These are phyloP conservation scores for Pristionchus exspectatus DNA, from an alignment of 2,888 invertebrate species.

Conservation along the genomic window DNA sequence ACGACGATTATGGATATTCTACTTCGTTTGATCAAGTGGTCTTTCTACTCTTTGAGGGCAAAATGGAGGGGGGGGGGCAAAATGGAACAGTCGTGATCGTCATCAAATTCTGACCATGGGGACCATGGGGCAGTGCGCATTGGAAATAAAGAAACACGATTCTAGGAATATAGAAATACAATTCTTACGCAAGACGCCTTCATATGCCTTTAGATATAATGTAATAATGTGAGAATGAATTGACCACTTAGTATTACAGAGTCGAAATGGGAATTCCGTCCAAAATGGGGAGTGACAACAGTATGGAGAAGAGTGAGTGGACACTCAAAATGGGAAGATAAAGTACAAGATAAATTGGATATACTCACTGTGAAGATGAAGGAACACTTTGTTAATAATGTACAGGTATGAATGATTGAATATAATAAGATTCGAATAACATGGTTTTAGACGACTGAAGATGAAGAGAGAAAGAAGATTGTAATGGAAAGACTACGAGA, in stretches of 20 bases:
- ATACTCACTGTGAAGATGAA: background rate
- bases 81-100: too few relatives aligned
- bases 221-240: background rate
- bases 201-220: too few relatives aligned
- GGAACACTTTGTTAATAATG: background rate
- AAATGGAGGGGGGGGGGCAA: too few relatives aligned
- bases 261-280: conserved; percentile 43
- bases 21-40: too few relatives aligned
- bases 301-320: conserved; percentile 43
- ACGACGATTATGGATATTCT: too few relatives aligned
- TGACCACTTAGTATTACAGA: background rate
- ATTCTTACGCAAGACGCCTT: too few relatives aligned
- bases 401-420: conserved; percentile 21
- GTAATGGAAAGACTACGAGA: conserved; percentile 38
- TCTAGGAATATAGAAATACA: too few relatives aligned
- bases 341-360: conserved; percentile 18
- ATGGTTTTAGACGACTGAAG: background rate
- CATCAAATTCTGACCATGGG: too few relatives aligned
- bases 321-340: conserved; percentile 40
- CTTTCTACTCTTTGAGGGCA: too few relatives aligned
- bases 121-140: too few relatives aligned
- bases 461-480: background rate
- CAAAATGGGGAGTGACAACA: conserved; percentile 47
- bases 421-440: background rate
- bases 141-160: too few relatives aligned